A percentile compares a stretch with the other conserved stretches of the same genome.
These are phyloP conservation scores for Diarsia dahlii DNA, from an alignment of 2,888 invertebrate species.

Conservation along the genomic window DNA sequence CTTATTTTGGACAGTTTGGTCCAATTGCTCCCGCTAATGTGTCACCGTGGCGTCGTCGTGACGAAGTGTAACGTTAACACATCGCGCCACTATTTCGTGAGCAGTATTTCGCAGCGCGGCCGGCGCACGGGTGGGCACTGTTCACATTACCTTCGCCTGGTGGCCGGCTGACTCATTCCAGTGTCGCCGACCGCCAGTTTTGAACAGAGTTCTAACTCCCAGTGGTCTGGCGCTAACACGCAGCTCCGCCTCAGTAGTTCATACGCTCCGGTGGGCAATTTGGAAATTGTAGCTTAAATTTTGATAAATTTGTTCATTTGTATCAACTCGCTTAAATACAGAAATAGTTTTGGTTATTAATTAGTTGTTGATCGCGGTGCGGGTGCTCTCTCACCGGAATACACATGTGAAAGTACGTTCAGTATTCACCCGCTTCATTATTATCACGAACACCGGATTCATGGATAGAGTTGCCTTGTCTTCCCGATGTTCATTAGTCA, in stretches of 20 bases:
- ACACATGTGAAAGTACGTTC: background rate
- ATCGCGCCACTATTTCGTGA: constrained; percentile 68
- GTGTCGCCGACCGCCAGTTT: constrained; percentile 78
- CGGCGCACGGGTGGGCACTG: constrained; percentile 76
- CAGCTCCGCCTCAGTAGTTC: constrained; percentile 85
- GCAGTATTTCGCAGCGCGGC: constrained; percentile 70
- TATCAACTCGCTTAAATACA: constrained; percentile 54
- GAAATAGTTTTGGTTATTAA: constrained; percentile 54
- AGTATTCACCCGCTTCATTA: background rate
- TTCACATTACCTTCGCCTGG: constrained; percentile 77
- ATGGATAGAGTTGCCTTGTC: background rate
- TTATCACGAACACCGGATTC: constrained; percentile 22
- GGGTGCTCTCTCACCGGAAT: constrained; percentile 7
- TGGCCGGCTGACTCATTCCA: constrained; percentile 82
- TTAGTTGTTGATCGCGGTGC: constrained; percentile 33
- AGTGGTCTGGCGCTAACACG: constrained; percentile 84
- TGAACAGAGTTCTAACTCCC: constrained; percentile 79
- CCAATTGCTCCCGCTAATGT: constrained; percentile 28
- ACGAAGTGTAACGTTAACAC: constrained; percentile 59
- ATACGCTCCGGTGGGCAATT: constrained; percentile 83
- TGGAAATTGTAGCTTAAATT: constrained; percentile 79
- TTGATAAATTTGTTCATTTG: constrained; percentile 70
- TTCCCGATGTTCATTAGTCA: constrained; percentile 16
- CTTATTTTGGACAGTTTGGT: constrained; percentile 12
- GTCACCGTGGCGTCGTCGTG: constrained; percentile 49